Evolutionary conservation across 2,888 invertebrate species (phyloP).

Genomic region (Brachypalpus laphriformis): DNA sequence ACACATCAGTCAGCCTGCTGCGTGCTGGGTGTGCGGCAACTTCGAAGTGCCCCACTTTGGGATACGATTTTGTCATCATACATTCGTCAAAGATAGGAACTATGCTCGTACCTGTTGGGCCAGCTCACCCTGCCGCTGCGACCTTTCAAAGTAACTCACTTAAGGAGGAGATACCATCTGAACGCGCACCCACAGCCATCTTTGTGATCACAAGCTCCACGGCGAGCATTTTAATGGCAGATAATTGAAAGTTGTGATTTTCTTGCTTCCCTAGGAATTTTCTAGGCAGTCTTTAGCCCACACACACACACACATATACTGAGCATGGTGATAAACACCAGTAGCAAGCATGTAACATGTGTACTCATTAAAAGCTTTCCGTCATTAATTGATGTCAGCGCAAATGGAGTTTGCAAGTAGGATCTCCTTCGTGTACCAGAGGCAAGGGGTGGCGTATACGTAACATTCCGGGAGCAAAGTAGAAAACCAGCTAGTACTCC

Average conservation of each 20-base stretch:
- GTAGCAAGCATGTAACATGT: slow-evolving; percentile 65
- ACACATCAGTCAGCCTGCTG: slow-evolving; percentile 8
- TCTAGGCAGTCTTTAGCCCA: background rate
- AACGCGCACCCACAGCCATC: slow-evolving; percentile 9
- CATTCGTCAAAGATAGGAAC: slow-evolving; percentile 18
- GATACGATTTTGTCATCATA: slow-evolving; percentile 36
- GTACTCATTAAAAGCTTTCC: slow-evolving; percentile 74
- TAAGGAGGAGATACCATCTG: slow-evolving; percentile 33
- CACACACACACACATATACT: background rate
- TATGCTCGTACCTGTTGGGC: slow-evolving; percentile 39
- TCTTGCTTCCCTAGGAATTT: slow-evolving; percentile 41
- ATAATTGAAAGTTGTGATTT: slow-evolving; percentile 74
- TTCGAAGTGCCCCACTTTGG: slow-evolving; percentile 29
- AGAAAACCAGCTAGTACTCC: background rate
- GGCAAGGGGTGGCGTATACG: slow-evolving; percentile 53
- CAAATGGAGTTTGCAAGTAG: slow-evolving; percentile 71
- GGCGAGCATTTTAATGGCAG: slow-evolving; percentile 65
- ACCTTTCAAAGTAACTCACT: slow-evolving; percentile 29
- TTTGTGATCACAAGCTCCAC: slow-evolving; percentile 54
- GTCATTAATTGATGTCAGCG: slow-evolving; percentile 74
- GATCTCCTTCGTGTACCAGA: slow-evolving; percentile 19
- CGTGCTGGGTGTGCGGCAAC: slow-evolving; percentile 4
- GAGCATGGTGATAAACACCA: slow-evolving; percentile 13
- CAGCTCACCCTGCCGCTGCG: background rate
- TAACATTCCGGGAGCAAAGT: slow-evolving; percentile 33